Conservation (phyloP, 2,797 vertebrate genomes). For the Australoheros facetus region DNA sequence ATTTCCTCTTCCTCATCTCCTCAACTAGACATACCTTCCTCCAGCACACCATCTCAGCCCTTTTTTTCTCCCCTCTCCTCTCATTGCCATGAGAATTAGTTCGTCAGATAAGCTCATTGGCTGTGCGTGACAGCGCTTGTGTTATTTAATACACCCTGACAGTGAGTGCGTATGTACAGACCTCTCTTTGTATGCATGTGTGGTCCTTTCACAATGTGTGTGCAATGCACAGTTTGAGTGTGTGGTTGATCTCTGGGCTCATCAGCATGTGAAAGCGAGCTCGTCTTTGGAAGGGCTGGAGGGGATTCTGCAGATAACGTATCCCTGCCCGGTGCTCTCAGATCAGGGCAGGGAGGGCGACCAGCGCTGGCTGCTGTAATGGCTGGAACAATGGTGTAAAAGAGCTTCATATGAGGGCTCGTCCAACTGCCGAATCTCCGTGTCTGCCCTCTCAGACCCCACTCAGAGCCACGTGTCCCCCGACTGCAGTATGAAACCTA, state of each 20-base stretch:
- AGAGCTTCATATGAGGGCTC: conserved; percentile 12
- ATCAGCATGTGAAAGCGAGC: conserved; percentile 74
- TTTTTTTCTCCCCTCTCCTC: conserved; percentile 32
- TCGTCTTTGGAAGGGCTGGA: conserved; percentile 33
- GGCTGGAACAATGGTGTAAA: conserved; percentile 33
- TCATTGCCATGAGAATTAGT: conserved; percentile 65
- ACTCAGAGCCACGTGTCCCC: conserved; percentile 43
- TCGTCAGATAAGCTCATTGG: conserved; percentile 64
- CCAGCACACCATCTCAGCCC: conserved; percentile 40
- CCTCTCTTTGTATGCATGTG: conserved; percentile 35
- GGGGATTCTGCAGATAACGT: conserved; percentile 48
- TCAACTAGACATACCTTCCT: conserved; percentile 12
- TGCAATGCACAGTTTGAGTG: conserved; percentile 30
- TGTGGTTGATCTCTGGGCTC: conserved; percentile 52
- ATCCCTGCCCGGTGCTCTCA: conserved; percentile 10
- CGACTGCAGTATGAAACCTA: conserved; percentile 5
- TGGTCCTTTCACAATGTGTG: conserved; percentile 10
- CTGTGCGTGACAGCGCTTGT: conserved; percentile 40
- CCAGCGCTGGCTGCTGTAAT: conserved; percentile 17
- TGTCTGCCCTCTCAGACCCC: conserved; percentile 25
- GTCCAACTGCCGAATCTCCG: conserved; percentile 15
- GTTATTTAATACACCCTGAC: conserved; percentile 50
- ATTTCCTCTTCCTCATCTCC: conserved; percentile 5
- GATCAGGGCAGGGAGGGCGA: not conserved
- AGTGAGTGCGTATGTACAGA: conserved; percentile 6